Conservation (phyloP, 2,888 invertebrate genomes). For the Geophilus truncorum region DNA sequence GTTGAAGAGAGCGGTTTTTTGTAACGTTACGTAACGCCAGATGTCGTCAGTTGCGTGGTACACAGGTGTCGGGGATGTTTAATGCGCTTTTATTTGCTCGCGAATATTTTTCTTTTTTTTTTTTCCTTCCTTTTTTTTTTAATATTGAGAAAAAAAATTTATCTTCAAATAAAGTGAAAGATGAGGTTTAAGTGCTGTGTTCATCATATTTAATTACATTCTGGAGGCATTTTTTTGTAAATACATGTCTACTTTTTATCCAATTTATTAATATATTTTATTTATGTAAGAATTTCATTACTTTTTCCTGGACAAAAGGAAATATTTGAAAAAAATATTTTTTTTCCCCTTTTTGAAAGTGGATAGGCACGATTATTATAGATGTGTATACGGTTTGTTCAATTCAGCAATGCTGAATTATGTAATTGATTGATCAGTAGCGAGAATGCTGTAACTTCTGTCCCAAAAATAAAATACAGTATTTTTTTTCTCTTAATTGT, state of each 20-base stretch:
- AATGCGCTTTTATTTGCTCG: not conserved
- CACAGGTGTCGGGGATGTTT: not conserved
- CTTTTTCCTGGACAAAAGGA: not conserved
- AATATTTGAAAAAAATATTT: not conserved
- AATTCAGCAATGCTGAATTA: not conserved
- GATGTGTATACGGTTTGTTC: not conserved
- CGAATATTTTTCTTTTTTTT: not conserved
- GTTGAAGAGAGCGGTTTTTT: not conserved
- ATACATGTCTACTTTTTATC: not conserved
- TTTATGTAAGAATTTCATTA: not conserved
- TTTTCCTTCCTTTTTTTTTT: not conserved
- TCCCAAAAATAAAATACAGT: too few relatives aligned
- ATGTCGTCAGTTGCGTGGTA: constrained; percentile 1
- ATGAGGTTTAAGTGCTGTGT: too few relatives aligned
- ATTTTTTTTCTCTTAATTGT: too few relatives aligned
- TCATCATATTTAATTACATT: too few relatives aligned
- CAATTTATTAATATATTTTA: not conserved
- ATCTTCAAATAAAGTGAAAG: too few relatives aligned
- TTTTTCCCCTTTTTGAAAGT: not conserved
- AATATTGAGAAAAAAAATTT: not conserved
- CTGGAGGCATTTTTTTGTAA: too few relatives aligned
- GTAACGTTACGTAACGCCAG: not conserved
- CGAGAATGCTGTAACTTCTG: too few relatives aligned
- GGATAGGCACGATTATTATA: not conserved
- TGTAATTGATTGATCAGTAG: not conserved